Evolutionary conservation across 1,140 invertebrate genomes (phyloP).

Genomic region (Asobara japonica): DNA sequence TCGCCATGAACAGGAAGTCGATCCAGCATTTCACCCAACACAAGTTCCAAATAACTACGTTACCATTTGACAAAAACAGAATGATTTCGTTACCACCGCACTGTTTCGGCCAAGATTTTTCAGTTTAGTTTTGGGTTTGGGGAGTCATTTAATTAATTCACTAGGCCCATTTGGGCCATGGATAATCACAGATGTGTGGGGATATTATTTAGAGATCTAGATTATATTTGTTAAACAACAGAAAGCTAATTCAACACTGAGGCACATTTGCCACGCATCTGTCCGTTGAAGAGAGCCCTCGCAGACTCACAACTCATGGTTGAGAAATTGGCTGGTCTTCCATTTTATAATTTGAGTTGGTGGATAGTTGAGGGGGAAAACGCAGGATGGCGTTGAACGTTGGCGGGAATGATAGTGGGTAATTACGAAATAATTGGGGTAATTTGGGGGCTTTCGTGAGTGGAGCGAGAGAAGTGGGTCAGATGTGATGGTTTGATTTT

Average conservation of each 20-base stretch:
- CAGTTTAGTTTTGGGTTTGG: background rate
- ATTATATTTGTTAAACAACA: background rate
- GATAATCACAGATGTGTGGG: background rate
- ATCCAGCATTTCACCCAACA: slow-evolving; percentile 47
- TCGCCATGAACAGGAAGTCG: slow-evolving; percentile 51
- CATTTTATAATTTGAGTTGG: background rate
- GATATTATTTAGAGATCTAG: background rate
- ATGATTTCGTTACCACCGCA: background rate
- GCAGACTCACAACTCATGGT: background rate
- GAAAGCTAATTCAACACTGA: background rate
- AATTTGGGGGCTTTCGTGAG: too few species aligned
- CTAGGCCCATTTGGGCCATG: background rate
- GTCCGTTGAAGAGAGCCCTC: background rate
- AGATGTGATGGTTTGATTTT: background rate
- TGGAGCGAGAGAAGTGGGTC: too few species aligned
- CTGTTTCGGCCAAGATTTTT: background rate
- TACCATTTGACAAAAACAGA: slow-evolving; percentile 24
- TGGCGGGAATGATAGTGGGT: background rate
- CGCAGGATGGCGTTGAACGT: background rate
- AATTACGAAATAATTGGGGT: background rate
- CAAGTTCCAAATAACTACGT: slow-evolving; percentile 42
- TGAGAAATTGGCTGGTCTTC: background rate
- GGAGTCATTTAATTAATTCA: background rate
- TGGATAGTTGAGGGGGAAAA: background rate
- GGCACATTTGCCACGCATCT: slow-evolving; percentile 14